phyloP scores from a whole-genome alignment of 2,888 invertebrate species.

The Sturmia bella region DNA sequence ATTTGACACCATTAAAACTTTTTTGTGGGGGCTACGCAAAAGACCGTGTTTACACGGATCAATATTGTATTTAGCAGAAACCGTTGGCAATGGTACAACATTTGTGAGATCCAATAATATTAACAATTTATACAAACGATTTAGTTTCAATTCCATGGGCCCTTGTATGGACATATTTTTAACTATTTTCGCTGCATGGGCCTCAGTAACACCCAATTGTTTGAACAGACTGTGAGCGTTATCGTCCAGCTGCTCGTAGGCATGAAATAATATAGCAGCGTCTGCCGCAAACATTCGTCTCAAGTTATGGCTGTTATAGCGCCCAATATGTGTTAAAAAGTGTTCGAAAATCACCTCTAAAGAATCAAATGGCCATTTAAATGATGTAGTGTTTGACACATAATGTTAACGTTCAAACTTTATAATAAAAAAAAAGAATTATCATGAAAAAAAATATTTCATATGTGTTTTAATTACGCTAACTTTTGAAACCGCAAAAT shows the following conservation, averaged over 20 bases:
- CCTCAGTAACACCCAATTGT: constrained; percentile 90
- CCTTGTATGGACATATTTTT: constrained; percentile 86
- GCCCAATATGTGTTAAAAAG: too few relatives aligned
- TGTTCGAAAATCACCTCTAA: too few relatives aligned
- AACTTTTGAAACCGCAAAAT: not conserved
- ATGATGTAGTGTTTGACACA: too few relatives aligned
- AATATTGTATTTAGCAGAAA: constrained; percentile 88
- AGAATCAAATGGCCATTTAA: too few relatives aligned
- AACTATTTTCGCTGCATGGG: constrained; percentile 86
- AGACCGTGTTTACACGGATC: too few relatives aligned
- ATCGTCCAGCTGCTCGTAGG: constrained; percentile 86
- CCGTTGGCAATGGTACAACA: constrained; percentile 85
- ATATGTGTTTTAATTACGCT: too few relatives aligned
- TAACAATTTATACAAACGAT: constrained; percentile 92
- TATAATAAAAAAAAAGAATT: too few relatives aligned
- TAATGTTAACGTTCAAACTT: too few relatives aligned
- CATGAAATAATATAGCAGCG: constrained; percentile 76
- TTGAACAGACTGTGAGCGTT: constrained; percentile 88
- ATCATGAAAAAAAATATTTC: too few relatives aligned
- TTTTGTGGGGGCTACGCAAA: too few relatives aligned
- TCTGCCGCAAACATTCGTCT: constrained; percentile 86
- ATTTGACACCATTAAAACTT: too few relatives aligned
- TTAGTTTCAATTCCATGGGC: constrained; percentile 81
- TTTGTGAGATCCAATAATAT: constrained; percentile 91
- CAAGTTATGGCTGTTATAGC: too few relatives aligned